Evolutionary conservation across 2,113 vertebrate species (phyloP), one percentile per base, ranked within the genome.

Genomic region (Lophura nycthemera): DNA sequence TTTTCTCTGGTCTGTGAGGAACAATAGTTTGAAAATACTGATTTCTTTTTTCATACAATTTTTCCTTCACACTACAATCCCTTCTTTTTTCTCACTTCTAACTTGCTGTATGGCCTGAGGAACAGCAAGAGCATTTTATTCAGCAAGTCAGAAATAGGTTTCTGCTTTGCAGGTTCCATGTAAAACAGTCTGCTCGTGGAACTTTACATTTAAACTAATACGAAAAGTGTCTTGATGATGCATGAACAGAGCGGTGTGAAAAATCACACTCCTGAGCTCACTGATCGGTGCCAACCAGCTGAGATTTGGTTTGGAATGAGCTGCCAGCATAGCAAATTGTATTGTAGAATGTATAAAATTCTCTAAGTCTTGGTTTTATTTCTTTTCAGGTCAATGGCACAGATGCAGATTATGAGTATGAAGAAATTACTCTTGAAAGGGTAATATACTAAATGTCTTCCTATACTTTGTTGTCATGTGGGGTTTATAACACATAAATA

Each of bases 351-450:
- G 70, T 90, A 17, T 54, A 32, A 78, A 92, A 86, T 88, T 82
- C 94, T 90, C 86, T 25, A 50, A 95, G 11, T 73, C 88, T 93
- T 40, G 20, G 20, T 87, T 66, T 20, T 80, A 60, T 67, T 22
- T 89, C 69, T 71, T 76, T 91, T 3, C 95, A 99, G 99, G 98
- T 99, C 87, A 99, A 99, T 85, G 99, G 99, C 88, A 99, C 99
- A 0, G 99, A 99, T 97, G 98, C 98, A 13, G 99, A 99, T 87
- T 99, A 98, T 36, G 99, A 99, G 96, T 99, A 99, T 97, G 99
- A 99, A 97, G 99, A 99, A 98, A 99, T 99, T 97, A 99, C 99
- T 34, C 98, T 99, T 96, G 99, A 99, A 98, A 97, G 99, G 98
- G 99, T 99, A 96, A 98, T 96, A 29, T 60, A 34, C 60, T 77